Base-by-base conservation (phyloP, 2,113 vertebrate genomes). In the Otolemur garnettii region DNA sequence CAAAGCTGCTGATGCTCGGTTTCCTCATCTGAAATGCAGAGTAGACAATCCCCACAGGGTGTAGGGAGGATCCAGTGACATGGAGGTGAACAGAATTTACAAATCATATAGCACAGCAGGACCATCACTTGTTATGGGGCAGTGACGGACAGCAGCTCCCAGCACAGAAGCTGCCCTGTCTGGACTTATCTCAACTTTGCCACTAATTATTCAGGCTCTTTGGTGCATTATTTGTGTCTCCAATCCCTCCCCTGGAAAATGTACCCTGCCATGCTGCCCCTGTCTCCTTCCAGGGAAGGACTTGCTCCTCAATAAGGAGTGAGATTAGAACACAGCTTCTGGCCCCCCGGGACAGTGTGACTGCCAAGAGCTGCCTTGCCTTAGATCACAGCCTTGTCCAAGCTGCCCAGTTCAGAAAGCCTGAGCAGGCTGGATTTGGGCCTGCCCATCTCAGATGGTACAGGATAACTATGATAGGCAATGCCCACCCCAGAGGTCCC, bases 271-370 rank as follows among this genome's bases (percentile, higher is more conserved):
- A 30, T 59, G 42, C 30, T 77, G 19, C 35, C 12, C 26, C 5
- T 4, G 10, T 15, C 26, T 33, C 15, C 55, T 15, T 2, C 4
- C 21, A 21, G 60, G n/a, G 17, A 87, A 45, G 24, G n/a, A 22
- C 4, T 13, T 71, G 10, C 11, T 92, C 14, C 7, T 4, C 3
- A 38, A 11, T 5, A 2, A 7, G 1, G 15, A 75, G 0, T 21
- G 30, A 14, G 5, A 21, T 28, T 22, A 57, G n/a, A 8, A 38
- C 0, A 33, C 2, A 57, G 53, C 17, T 4, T 30, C 42, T 10
- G 35, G 22, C 10, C 19, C 24, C 38, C 8, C 12, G 55, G 30
- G 60, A 22, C 26, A 38, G 18, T 28, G 26, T n/a, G 57, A 75
- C 4, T 68, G 11, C 50, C 30, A 60, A 38, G 24, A 35, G 12